Conservation (phyloP, 2,888 invertebrate genomes). For the Eupithecia subumbrata region DNA sequence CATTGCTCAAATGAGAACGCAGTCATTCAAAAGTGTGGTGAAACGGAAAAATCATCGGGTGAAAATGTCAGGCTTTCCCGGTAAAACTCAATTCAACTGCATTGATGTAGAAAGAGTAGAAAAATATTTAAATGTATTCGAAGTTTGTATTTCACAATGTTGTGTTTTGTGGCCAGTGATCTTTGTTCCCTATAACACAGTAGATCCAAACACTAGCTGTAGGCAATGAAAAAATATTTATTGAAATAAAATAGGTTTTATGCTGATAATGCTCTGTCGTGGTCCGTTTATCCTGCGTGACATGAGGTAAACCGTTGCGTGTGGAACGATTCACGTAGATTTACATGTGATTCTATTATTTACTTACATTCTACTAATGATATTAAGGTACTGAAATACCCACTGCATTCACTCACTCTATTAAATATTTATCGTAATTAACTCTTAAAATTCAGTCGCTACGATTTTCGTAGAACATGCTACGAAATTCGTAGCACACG, state of each 20-base stretch:
- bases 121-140: slow-evolving; percentile 37
- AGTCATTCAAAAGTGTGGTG: slow-evolving; percentile 79
- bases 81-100: slow-evolving; percentile 50
- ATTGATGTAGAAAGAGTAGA: slow-evolving; percentile 29
- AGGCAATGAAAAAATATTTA: background rate
- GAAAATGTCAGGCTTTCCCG: slow-evolving; percentile 68
- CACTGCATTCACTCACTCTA: too few species aligned
- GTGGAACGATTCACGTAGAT: background rate
- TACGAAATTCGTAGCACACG: slow-evolving; percentile 27
- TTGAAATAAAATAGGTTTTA: background rate
- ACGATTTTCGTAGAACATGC: slow-evolving; percentile 29
- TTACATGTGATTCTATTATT: slow-evolving; percentile 3
- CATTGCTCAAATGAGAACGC: slow-evolving; percentile 82
- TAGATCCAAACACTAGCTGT: background rate
- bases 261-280: background rate
- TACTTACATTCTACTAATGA: background rate
- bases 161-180: background rate
- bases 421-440: too few species aligned
- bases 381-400: background rate
- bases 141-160: background rate
- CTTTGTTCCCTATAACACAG: background rate
- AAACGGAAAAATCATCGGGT: slow-evolving; percentile 79
- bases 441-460: background rate
- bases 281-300: background rate
- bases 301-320: slow-evolving; percentile 9